Evolutionary conservation across 2,888 invertebrate species (phyloP).

Genomic region (Lysandra coridon): DNA sequence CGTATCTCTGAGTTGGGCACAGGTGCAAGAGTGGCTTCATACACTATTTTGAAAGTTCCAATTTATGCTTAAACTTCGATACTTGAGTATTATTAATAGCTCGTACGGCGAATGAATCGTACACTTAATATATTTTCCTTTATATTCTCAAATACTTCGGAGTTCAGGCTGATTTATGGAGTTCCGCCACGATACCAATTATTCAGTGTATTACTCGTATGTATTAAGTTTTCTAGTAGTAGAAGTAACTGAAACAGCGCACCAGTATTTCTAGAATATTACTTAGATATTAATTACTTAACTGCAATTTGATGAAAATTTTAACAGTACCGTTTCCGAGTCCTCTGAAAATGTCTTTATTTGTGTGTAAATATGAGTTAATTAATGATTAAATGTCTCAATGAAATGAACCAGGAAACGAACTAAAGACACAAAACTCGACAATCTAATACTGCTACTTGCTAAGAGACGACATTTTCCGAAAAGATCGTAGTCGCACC

Average conservation of each 20-base stretch:
- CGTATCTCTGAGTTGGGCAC: conserved; percentile 56
- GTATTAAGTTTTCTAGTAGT: not conserved
- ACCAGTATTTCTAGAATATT: not conserved
- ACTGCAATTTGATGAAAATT: too few species aligned
- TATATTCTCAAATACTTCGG: not conserved
- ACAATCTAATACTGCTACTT: too few species aligned
- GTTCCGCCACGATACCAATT: not conserved
- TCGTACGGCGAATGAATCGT: conserved; percentile 34
- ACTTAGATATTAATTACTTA: too few species aligned
- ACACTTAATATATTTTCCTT: conserved; percentile 32
- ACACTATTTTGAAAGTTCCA: conserved; percentile 55
- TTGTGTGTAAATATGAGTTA: too few species aligned
- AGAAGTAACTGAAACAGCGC: not conserved
- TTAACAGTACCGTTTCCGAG: too few species aligned
- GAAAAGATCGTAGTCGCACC: too few species aligned
- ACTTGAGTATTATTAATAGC: conserved; percentile 33
- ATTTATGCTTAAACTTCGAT: conserved; percentile 60
- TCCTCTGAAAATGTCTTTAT: too few species aligned
- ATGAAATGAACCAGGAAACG: too few species aligned
- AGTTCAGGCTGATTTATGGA: not conserved
- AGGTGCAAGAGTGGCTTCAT: conserved; percentile 62
- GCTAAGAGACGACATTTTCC: too few species aligned
- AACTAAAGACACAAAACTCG: too few species aligned
- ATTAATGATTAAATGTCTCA: too few species aligned
- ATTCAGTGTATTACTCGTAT: not conserved